These are phyloP conservation scores for Pocota personata DNA, from an alignment of 2,888 invertebrate species.

Conservation along the genomic window DNA sequence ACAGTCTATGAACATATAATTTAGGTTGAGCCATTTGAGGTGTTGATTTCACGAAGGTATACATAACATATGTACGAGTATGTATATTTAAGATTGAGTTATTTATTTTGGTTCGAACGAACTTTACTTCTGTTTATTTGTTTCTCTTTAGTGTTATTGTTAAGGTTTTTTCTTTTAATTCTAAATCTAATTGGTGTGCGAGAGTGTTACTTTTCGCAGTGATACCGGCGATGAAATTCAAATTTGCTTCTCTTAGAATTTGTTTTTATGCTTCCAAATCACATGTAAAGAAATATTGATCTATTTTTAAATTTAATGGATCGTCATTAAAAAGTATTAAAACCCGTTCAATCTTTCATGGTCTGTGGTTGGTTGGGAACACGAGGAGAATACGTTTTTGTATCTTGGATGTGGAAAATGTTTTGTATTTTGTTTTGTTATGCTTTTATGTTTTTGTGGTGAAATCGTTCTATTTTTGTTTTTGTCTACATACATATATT, in stretches of 20 bases:
- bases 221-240: neutral
- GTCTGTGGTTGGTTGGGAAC: constrained; percentile 16
- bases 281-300: constrained; percentile 35
- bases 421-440: neutral
- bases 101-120: constrained; percentile 31
- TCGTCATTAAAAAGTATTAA: constrained; percentile 50
- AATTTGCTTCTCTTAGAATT: neutral
- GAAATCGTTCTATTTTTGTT: constrained; percentile 9
- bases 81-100: neutral
- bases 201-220: constrained; percentile 2
- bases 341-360: constrained; percentile 17
- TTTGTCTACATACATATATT: neutral
- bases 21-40: constrained; percentile 42
- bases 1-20: constrained; percentile 30
- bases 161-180: constrained; percentile 19
- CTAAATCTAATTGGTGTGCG: constrained; percentile 39
- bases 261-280: neutral
- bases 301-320: constrained; percentile 63
- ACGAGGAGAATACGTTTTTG: neutral
- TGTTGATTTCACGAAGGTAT: constrained; percentile 29
- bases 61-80: neutral
- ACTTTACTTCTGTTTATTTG: constrained; percentile 9
- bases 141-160: neutral
- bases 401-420: neutral
- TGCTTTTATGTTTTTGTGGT: constrained; percentile 8